Evolutionary conservation across 2,888 invertebrate genomes (phyloP).

Genomic region (Amphipoea lucens): DNA sequence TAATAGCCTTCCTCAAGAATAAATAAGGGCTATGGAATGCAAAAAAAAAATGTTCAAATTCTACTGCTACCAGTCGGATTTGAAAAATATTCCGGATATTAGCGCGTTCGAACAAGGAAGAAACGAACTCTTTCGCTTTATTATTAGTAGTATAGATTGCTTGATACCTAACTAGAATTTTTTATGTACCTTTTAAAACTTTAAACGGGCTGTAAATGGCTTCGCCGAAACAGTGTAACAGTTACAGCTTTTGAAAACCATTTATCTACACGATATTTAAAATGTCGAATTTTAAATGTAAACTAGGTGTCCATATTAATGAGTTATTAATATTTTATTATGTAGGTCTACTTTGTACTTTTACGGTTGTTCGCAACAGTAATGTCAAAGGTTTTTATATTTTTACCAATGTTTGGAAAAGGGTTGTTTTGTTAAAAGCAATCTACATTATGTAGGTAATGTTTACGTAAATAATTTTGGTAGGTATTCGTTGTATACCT

Average conservation of each 20-base stretch:
- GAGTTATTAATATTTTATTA: slow-evolving; percentile 17
- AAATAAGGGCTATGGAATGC: no score
- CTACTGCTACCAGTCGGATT: no score
- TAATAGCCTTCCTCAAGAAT: no score
- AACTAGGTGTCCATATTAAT: neutral
- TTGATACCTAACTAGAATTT: neutral
- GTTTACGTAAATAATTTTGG: slow-evolving; percentile 6
- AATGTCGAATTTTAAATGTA: neutral
- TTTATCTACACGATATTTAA: slow-evolving; percentile 9
- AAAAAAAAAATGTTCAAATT: no score
- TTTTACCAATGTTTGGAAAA: neutral
- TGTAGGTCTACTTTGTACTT: neutral
- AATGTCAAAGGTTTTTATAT: slow-evolving; percentile 10
- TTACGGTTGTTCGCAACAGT: neutral
- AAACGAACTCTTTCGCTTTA: no score
- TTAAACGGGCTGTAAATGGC: neutral
- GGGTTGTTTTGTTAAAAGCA: slow-evolving; percentile 18
- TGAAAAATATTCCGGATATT: no score
- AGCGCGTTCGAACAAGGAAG: no score
- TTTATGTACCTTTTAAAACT: neutral
- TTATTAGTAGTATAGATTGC: no score
- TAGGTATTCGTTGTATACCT: neutral
- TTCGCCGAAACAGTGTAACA: neutral
- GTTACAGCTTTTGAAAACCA: neutral
- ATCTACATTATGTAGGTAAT: slow-evolving; percentile 12